Evolutionary conservation across 2,888 invertebrate species (phyloP).

Genomic region (Caenorhabditis sulstoni): DNA sequence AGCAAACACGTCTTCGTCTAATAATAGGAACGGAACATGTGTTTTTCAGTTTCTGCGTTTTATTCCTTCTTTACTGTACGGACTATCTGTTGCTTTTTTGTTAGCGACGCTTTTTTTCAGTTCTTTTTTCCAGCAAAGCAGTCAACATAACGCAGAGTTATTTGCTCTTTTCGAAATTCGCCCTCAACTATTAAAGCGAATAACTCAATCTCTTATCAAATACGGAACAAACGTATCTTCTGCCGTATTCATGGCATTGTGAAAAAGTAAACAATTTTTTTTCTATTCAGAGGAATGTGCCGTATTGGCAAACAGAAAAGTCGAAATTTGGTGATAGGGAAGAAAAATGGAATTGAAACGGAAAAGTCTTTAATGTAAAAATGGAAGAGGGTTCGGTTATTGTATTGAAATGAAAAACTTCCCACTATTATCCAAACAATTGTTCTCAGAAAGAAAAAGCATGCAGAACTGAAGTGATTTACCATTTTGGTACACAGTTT

Average conservation of each 20-base stretch:
- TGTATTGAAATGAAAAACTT: neutral
- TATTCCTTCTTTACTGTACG: no score
- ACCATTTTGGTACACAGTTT: conserved; percentile 53
- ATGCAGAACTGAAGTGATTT: neutral
- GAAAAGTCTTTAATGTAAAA: neutral
- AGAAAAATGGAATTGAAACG: conserved; percentile 14
- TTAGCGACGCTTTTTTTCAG: no score
- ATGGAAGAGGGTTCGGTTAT: conserved; percentile 4
- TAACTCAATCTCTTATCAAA: conserved; percentile 12
- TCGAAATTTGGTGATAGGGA: conserved; percentile 17
- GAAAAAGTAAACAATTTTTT: conserved; percentile 43
- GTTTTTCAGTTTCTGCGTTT: no score
- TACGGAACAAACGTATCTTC: conserved; percentile 12
- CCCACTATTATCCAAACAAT: neutral
- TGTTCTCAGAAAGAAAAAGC: neutral
- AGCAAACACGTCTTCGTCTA: neutral
- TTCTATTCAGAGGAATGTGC: conserved; percentile 28
- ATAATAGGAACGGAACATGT: no score
- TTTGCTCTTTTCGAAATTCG: neutral
- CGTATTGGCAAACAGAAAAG: conserved; percentile 32
- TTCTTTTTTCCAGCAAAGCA: no score
- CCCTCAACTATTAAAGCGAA: neutral
- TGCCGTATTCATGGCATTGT: conserved; percentile 17
- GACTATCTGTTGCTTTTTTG: no score
- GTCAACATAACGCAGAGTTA: neutral